These are phyloP conservation scores for Heliconius himera DNA, from an alignment of 1,140 invertebrate genomes.

Conservation along the genomic window DNA sequence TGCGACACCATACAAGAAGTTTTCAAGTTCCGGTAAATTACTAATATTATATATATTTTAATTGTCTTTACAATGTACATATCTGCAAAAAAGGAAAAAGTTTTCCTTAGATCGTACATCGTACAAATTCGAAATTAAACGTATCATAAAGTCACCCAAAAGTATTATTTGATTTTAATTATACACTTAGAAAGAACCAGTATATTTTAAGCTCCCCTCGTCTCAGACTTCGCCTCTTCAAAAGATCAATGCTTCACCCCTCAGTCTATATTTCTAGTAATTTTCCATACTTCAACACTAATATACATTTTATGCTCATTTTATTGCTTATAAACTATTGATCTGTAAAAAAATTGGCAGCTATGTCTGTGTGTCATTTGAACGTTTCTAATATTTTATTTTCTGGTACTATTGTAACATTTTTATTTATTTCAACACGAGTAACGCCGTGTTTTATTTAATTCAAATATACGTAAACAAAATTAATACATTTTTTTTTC, in stretches of 20 bases:
- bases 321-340: slow-evolving; percentile 4
- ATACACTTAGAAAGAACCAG: not conserved
- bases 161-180: not conserved
- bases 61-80: too few relatives aligned
- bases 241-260: slow-evolving; percentile 3
- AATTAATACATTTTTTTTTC: not conserved
- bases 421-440: too few relatives aligned
- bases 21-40: too few relatives aligned
- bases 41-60: too few relatives aligned
- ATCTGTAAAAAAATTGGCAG: not conserved
- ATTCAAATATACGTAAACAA: too few relatives aligned
- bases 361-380: not conserved
- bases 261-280: not conserved
- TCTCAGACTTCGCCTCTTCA: not conserved
- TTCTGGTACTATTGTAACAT: too few relatives aligned
- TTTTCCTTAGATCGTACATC: too few relatives aligned
- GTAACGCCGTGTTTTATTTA: too few relatives aligned
- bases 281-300: not conserved
- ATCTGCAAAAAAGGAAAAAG: too few relatives aligned
- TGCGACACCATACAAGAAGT: too few relatives aligned
- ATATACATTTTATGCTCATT: not conserved
- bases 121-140: not conserved
- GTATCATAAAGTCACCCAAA: not conserved
- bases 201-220: not conserved
- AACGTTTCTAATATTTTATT: not conserved